Percentiles rank a stretch among this genome's conserved stretches.
phyloP scores from a whole-genome alignment of 2,113 vertebrate genomes.

The Perca flavescens region DNA sequence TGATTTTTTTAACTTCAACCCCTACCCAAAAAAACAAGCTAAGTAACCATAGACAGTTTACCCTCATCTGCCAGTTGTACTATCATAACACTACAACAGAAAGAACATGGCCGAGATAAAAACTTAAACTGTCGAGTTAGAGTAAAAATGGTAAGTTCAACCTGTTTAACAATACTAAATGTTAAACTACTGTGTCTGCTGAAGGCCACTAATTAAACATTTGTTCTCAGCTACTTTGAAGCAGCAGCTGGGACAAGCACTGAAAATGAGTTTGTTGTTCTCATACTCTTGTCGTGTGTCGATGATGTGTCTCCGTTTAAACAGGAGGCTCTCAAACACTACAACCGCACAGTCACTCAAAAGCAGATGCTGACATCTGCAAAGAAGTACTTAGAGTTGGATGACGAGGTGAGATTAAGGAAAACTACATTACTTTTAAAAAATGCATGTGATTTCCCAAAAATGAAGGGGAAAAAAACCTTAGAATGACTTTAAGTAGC shows the following conservation, averaged over 20 bases:
- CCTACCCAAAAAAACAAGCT: neutral
- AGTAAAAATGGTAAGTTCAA: neutral
- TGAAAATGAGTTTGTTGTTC: neutral
- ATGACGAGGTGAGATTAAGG: constrained; percentile 84
- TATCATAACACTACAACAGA: neutral
- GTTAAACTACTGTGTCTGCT: neutral
- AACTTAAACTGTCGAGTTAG: neutral
- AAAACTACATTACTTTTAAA: neutral
- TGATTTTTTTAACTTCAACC: too few species aligned
- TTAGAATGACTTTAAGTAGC: neutral
- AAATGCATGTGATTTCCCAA: neutral
- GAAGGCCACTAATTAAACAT: neutral
- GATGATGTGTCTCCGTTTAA: neutral
- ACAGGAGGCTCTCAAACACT: constrained; percentile 87
- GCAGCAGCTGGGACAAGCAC: neutral
- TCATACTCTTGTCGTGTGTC: neutral
- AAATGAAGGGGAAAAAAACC: neutral
- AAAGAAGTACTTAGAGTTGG: constrained; percentile 78
- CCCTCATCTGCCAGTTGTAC: neutral
- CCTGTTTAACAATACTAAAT: neutral
- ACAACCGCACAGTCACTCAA: constrained; percentile 83
- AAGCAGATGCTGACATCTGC: constrained; percentile 87
- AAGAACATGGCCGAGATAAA: neutral
- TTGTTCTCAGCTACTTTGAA: neutral
- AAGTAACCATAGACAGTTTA: neutral